Conservation (phyloP, 2,888 invertebrate species). For the Cerastis leucographa region DNA sequence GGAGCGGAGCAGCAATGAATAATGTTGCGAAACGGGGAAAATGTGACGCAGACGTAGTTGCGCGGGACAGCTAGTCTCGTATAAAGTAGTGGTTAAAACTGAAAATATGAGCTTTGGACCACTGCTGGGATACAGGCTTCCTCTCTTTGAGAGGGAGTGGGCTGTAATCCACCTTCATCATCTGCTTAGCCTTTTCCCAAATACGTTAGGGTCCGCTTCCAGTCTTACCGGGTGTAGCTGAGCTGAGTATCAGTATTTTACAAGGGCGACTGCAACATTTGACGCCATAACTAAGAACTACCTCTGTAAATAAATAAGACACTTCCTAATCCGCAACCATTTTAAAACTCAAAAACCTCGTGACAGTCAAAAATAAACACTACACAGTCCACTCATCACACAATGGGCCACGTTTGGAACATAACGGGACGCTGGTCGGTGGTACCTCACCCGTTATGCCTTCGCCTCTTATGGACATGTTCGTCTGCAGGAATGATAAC, state of each 20-base stretch:
- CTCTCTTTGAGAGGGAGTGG: not conserved
- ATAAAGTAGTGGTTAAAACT: no score
- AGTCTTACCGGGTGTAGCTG: no score
- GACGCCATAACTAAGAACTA: not conserved
- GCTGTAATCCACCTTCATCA: no score
- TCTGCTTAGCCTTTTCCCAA: no score
- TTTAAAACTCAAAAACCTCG: not conserved
- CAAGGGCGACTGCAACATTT: no score
- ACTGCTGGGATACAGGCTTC: not conserved
- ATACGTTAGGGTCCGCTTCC: no score
- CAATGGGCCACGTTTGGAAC: constrained; percentile 33
- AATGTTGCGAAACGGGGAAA: no score
- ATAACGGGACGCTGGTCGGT: constrained; percentile 33
- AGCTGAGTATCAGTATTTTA: no score
- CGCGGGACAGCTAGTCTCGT: no score
- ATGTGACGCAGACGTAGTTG: no score
- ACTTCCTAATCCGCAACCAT: not conserved
- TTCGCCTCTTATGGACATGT: constrained; percentile 42
- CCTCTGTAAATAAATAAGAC: not conserved
- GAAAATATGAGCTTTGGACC: not conserved
- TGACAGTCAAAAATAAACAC: constrained; percentile 19
- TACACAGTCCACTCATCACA: constrained; percentile 22
- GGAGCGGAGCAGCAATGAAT: no score
- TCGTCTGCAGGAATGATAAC: constrained; percentile 26
- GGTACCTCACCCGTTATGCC: constrained; percentile 39